phyloP scores from a whole-genome alignment of 2,888 invertebrate species.

The Spisula subtruncata region DNA sequence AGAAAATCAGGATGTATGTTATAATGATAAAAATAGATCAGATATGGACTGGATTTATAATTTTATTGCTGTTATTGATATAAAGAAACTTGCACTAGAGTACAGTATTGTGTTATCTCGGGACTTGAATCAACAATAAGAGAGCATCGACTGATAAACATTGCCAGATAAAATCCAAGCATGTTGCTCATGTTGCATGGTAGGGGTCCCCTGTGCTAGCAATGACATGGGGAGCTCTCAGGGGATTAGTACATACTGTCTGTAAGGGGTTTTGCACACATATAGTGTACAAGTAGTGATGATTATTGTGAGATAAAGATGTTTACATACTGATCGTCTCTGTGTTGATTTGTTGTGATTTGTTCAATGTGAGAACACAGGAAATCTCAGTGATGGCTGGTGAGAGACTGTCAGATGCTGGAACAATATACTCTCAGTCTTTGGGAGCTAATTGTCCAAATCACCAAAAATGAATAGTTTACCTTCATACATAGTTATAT shows the following conservation, averaged over 20 bases:
- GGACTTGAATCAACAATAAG: slow-evolving; percentile 21
- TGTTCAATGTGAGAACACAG: neutral
- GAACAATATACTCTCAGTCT: neutral
- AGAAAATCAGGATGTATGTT: neutral
- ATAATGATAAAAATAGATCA: neutral
- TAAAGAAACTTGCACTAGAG: slow-evolving; percentile 1
- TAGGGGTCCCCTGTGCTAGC: neutral
- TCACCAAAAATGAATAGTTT: too few species aligned
- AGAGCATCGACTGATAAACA: slow-evolving; percentile 1
- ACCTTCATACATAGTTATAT: too few species aligned
- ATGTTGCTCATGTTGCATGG: neutral
- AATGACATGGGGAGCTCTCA: neutral
- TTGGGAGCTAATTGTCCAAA: too few species aligned
- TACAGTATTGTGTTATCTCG: neutral
- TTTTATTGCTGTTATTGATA: neutral
- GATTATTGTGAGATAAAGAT: slow-evolving; percentile 18
- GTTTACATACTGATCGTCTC: neutral
- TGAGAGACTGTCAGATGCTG: neutral
- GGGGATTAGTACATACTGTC: slow-evolving; percentile 9
- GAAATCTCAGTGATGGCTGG: neutral
- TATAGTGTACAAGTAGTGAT: slow-evolving; percentile 15
- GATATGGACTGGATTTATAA: neutral
- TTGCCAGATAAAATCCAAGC: neutral
- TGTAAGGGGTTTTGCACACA: neutral
- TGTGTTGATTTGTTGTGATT: slow-evolving; percentile 26